These are phyloP conservation scores for Trachelus tabidus DNA, from an alignment of 2,888 invertebrate species.

Conservation along the genomic window DNA sequence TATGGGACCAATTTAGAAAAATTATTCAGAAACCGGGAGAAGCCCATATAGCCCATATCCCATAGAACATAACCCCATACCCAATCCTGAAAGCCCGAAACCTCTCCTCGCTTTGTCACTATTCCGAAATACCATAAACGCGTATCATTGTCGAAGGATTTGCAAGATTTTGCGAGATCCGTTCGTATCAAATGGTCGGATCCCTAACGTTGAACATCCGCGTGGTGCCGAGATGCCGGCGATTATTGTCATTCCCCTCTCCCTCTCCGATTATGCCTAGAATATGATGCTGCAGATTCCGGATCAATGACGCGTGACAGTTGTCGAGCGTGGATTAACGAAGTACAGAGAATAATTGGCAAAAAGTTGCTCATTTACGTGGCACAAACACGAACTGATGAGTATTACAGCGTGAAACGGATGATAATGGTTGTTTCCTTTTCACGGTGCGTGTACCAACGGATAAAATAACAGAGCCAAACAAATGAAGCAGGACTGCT, in stretches of 20 bases:
- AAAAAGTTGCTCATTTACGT: background rate
- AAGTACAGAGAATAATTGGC: background rate
- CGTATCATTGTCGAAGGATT: constrained; percentile 52
- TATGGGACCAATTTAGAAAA: constrained; percentile 60
- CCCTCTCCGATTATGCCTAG: background rate
- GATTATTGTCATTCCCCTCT: background rate
- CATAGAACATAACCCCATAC: background rate
- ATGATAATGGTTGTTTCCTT: background rate
- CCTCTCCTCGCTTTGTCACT: constrained; percentile 6
- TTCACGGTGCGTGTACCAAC: background rate
- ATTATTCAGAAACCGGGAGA: constrained; percentile 50
- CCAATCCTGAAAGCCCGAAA: background rate
- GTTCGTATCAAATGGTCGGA: background rate
- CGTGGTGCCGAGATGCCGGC: background rate
- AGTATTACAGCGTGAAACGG: background rate
- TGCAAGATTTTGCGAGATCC: constrained; percentile 38
- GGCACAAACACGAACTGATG: background rate
- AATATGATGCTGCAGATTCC: background rate
- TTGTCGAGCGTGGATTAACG: background rate
- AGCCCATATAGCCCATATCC: constrained; percentile 6
- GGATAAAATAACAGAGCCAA: background rate
- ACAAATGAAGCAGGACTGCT: background rate
- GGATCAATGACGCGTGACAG: background rate
- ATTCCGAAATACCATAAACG: constrained; percentile 35
- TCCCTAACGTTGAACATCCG: background rate